Evolutionary conservation across 2,888 invertebrate genomes (phyloP).

Genomic region (Petrolisthes manimaculis): DNA sequence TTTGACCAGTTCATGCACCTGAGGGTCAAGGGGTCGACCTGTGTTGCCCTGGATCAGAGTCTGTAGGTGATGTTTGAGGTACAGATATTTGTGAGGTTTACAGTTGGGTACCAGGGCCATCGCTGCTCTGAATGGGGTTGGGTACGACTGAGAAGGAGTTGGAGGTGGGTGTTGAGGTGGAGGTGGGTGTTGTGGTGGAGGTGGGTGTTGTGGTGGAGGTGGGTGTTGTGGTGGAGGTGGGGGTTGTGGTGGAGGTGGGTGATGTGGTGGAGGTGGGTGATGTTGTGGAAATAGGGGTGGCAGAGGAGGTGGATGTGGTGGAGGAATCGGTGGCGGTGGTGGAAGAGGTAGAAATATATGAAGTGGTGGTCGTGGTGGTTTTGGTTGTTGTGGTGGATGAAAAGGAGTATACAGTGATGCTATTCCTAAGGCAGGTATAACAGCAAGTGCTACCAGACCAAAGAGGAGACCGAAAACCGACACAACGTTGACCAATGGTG

Average conservation of each 20-base stretch:
- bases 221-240: constrained; percentile 35
- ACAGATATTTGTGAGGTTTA: background rate
- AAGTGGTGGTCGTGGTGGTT: background rate
- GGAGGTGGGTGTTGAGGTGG: background rate
- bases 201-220: constrained; percentile 24
- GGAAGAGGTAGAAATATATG: background rate
- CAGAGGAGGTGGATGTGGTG: no score
- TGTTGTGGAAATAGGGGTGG: background rate
- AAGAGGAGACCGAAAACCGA: no score
- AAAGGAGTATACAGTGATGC: no score
- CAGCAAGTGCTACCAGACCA: no score
- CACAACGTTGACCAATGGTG: no score
- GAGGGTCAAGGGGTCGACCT: constrained; percentile 32
- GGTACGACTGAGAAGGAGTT: background rate
- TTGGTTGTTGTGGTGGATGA: background rate
- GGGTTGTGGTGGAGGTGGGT: constrained; percentile 7
- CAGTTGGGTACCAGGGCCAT: constrained; percentile 37
- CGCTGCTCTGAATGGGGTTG: background rate
- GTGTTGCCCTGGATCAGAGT: background rate
- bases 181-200: constrained; percentile 17
- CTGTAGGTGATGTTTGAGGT: background rate
- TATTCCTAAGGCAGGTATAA: no score
- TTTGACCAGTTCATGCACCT: constrained; percentile 13
- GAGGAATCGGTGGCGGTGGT: no score
- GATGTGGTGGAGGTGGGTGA: background rate